Evolutionary conservation across 2,797 vertebrate species (phyloP).

Genomic region (Sebastes cheni): DNA sequence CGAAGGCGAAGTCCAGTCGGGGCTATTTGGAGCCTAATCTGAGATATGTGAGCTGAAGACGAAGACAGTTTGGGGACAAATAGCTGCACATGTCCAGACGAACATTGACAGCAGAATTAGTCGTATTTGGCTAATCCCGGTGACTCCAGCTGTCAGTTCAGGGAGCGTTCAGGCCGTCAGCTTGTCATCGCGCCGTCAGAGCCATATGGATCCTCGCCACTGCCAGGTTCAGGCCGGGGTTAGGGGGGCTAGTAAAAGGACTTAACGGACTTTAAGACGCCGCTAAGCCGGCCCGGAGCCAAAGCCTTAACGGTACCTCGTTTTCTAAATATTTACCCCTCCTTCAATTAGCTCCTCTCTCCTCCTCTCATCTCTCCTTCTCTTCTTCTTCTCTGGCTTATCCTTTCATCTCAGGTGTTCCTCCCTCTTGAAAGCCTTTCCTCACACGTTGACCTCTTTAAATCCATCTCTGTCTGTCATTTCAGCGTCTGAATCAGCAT

Average conservation of each 20-base stretch:
- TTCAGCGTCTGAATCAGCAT: neutral
- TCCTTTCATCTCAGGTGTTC: neutral
- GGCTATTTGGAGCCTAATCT: neutral
- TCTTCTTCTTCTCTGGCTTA: neutral
- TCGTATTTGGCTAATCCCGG: constrained; percentile 27
- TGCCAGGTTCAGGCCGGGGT: neutral
- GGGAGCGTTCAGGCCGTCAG: constrained; percentile 7
- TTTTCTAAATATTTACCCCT: constrained; percentile 40
- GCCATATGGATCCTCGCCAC: constrained; percentile 13
- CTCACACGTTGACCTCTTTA: neutral
- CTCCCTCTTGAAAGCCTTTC: neutral
- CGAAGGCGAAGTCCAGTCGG: neutral
- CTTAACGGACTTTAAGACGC: neutral
- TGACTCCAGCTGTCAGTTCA: constrained; percentile 31
- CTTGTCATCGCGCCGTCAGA: constrained; percentile 13
- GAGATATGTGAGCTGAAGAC: neutral
- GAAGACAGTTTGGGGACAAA: constrained; percentile 25
- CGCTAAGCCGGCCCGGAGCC: constrained; percentile 14
- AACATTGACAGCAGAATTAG: constrained; percentile 24
- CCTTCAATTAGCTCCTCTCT: neutral
- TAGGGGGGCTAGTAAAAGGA: neutral
- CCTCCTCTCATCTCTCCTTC: neutral
- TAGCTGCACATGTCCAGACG: constrained; percentile 14
- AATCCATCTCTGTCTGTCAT: neutral
- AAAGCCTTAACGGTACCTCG: neutral